Conservation (phyloP, 2,797 vertebrate species). For the Neosilurus mollespiculum region DNA sequence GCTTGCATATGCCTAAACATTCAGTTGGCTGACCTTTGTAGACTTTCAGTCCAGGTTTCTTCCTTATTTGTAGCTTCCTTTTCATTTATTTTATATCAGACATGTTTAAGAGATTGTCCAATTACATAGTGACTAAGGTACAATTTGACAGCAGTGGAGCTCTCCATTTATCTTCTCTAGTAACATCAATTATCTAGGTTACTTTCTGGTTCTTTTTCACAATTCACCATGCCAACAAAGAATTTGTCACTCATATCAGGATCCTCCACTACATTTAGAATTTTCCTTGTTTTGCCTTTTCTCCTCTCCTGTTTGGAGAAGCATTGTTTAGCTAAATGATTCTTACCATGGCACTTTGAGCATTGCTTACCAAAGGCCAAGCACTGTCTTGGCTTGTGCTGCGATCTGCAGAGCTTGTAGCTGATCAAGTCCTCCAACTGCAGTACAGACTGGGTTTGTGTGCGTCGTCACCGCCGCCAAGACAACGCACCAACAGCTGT, state of each 20-base stretch:
- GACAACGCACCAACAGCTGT: neutral
- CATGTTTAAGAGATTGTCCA: conserved; percentile 39
- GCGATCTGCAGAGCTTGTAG: too few species aligned
- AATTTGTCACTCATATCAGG: too few species aligned
- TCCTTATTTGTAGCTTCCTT: conserved; percentile 33
- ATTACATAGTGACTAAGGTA: neutral
- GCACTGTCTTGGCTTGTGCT: neutral
- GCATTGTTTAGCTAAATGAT: neutral
- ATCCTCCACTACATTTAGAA: too few species aligned
- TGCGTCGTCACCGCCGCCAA: too few species aligned
- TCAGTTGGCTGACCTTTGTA: neutral
- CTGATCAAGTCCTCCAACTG: too few species aligned
- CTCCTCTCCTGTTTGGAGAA: too few species aligned
- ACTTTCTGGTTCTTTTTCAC: too few species aligned
- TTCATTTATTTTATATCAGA: conserved; percentile 36
- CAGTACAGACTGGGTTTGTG: too few species aligned
- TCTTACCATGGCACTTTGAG: neutral
- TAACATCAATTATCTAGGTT: too few species aligned
- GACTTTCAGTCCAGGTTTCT: conserved; percentile 7
- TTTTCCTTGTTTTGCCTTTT: too few species aligned
- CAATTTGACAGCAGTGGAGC: conserved; percentile 31
- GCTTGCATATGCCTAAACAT: neutral
- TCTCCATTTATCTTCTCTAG: conserved; percentile 43
- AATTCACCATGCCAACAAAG: neutral
- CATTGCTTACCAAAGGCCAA: neutral